Base-by-base conservation (phyloP, 2,113 vertebrate genomes). In the Tapirus terrestris region DNA sequence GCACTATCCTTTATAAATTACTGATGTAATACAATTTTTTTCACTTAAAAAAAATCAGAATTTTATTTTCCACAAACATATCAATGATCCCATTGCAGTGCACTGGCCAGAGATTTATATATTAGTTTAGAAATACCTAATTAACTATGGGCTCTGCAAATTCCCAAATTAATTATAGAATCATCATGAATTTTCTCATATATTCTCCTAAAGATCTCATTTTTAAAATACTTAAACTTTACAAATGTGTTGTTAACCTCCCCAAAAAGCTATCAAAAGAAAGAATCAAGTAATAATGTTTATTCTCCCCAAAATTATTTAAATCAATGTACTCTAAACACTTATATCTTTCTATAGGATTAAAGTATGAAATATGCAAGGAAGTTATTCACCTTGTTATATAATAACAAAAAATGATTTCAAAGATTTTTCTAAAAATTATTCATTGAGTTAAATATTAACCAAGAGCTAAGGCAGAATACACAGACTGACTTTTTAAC, bases 81-180 rank as follows among this genome's bases (percentile, higher is more conserved):
- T 60, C 75, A 93, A 73, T 48, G 43, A 84, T 84, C n/a, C 51
- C 79, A 39, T 14, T 97, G 73, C 68, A 89, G 92, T 97, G 60
- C 33, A 94, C 21, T 70, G 89, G 67, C 73, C 53, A 96, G 65
- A 94, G 12, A 75, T 53, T 86, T 89, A 79, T 13, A 36, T 36
- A 58, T 45, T 89, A 92, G 67, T 96, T 97, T 92, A 95, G 65
- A 97, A 97, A 97, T 68, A 90, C 31, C 63, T 93, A 86, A 94
- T 96, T 97, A 98, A 97, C 76, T 70, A 36, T 21, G 33, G 61
- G 84, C 5, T 92, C 48, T 94, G 27, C 8, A 96, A 97, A 96
- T 94, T 97, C 94, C 89, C 84, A 97, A 91, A 93, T 91, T 97
- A 96, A 94, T 94, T 98, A 96, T 21, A 93, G 73, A 93, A 97